Evolutionary conservation across 2,888 invertebrate species (phyloP).

Genomic region (Uloborus plumipes): DNA sequence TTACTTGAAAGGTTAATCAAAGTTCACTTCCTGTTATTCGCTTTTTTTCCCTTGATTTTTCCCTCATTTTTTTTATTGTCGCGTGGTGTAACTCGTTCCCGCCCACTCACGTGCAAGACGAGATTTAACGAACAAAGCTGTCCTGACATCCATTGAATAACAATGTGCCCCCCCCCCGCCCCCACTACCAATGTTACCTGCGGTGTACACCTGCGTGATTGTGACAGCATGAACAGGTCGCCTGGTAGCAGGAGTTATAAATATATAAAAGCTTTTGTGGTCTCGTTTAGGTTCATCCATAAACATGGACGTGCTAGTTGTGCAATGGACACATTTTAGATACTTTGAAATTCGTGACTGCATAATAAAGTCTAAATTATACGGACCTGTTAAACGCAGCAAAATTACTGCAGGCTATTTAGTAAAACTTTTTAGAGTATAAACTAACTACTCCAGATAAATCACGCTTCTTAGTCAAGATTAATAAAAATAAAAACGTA

Average conservation of each 20-base stretch:
- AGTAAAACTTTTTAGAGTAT: no score
- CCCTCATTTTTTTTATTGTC: neutral
- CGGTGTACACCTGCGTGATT: slow-evolving; percentile 35
- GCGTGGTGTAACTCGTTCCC: slow-evolving; percentile 26
- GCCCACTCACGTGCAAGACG: slow-evolving; percentile 38
- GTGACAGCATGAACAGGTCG: neutral
- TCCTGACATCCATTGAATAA: slow-evolving; percentile 45
- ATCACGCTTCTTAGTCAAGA: no score
- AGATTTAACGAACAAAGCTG: slow-evolving; percentile 33
- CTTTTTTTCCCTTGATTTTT: slow-evolving; percentile 1
- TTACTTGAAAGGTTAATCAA: slow-evolving; percentile 45
- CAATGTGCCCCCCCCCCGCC: slow-evolving; percentile 20
- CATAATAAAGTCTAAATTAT: no score
- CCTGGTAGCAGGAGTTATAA: slow-evolving; percentile 26
- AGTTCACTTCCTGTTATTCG: slow-evolving; percentile 45
- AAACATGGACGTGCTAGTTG: no score
- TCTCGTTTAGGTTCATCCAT: no score
- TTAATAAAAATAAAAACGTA: no score
- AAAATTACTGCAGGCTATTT: no score
- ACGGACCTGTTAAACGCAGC: no score
- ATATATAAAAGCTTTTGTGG: slow-evolving; percentile 14
- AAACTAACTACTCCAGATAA: no score
- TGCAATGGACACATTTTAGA: no score
- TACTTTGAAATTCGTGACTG: no score
- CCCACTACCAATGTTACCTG: no score